A percentile compares a stretch with the other conserved stretches of the same genome.
Conservation (phyloP, 2,888 invertebrate genomes). For the Thalpophila matura region DNA sequence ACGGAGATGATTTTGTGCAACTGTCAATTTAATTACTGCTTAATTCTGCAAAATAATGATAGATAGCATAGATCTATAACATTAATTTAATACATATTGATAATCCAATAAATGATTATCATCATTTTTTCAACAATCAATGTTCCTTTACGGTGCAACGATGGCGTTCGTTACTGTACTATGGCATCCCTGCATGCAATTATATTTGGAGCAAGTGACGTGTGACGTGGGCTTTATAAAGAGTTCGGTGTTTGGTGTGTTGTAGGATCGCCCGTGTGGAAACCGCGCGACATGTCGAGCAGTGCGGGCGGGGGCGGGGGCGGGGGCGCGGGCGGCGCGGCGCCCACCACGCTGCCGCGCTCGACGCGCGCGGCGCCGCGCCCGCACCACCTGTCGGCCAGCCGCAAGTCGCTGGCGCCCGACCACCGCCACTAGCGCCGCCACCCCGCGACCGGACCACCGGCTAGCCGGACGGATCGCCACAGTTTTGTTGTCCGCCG, state of each 20-base stretch:
- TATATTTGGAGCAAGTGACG: constrained; percentile 40
- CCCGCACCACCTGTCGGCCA: constrained; percentile 84
- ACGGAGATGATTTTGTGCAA: constrained; percentile 11
- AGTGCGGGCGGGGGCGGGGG: constrained; percentile 82
- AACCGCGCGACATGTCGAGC: constrained; percentile 96
- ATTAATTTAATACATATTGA: constrained; percentile 17
- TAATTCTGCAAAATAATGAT: too few species aligned
- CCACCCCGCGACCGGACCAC: constrained; percentile 10
- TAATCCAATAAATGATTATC: constrained; percentile 7
- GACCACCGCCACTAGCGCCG: constrained; percentile 68
- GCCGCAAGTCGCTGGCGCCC: constrained; percentile 87
- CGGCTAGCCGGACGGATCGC: too few species aligned
- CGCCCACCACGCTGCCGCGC: constrained; percentile 88
- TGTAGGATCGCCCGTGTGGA: constrained; percentile 99
- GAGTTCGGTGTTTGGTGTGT: constrained; percentile 92
- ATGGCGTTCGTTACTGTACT: constrained; percentile 36
- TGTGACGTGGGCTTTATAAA: constrained; percentile 72
- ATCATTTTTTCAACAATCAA: constrained; percentile 4
- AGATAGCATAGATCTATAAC: too few species aligned
- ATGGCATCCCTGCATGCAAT: constrained; percentile 43
- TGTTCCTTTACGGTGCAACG: constrained; percentile 14
- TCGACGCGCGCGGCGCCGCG: constrained; percentile 88
- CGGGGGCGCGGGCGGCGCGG: constrained; percentile 84
- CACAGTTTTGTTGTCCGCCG: too few species aligned
- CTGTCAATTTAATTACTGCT: constrained; percentile 4